Evolutionary conservation across 2,113 vertebrate species (phyloP).

Genomic region (Clarias batrachus): DNA sequence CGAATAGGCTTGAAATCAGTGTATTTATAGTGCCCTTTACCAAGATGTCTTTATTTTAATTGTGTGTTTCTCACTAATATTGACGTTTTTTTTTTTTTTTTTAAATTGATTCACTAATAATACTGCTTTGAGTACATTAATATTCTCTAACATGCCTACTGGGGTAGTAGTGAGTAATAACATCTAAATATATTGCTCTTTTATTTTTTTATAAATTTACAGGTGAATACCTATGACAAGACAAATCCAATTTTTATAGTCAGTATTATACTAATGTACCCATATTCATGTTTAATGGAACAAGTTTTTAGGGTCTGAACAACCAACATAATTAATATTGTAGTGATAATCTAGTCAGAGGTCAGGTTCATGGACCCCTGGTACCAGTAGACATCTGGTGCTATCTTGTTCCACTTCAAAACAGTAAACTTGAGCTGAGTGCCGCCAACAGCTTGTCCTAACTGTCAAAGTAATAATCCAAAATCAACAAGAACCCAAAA

Average conservation of each 20-base stretch:
- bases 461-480: slow-evolving; percentile 54
- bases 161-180: background rate
- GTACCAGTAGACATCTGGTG: slow-evolving; percentile 75
- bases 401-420: slow-evolving; percentile 77
- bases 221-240: background rate
- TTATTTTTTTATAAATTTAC: background rate
- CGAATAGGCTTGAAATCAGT: slow-evolving; percentile 16
- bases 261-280: no score
- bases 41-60: background rate
- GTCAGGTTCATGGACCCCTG: slow-evolving; percentile 74
- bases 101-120: background rate
- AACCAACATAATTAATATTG: slow-evolving; percentile 23
- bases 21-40: background rate
- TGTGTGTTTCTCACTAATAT: background rate
- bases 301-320: no score
- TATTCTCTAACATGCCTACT: background rate
- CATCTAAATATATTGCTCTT: background rate
- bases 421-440: slow-evolving; percentile 75
- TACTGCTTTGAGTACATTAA: background rate
- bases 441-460: slow-evolving; percentile 75
- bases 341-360: slow-evolving; percentile 69
- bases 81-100: no score
- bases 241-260: background rate
- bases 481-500: background rate
- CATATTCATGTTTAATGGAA: no score